phyloP scores from a whole-genome alignment of 2,113 vertebrate species.

The Trematocara marginatum region DNA sequence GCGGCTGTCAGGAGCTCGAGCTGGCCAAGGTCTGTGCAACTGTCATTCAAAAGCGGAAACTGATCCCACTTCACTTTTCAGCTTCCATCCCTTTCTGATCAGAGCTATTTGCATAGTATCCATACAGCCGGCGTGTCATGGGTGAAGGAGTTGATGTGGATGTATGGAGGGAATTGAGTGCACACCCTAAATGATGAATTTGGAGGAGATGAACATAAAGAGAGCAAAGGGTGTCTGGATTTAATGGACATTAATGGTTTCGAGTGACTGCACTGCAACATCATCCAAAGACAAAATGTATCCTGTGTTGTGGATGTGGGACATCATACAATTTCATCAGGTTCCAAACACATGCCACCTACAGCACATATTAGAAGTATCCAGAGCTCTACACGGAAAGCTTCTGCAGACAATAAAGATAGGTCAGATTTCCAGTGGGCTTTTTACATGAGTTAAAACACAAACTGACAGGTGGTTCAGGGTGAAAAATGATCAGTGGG shows the following conservation, averaged over 20 bases:
- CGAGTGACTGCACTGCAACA: neutral
- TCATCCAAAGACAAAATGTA: neutral
- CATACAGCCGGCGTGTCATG: neutral
- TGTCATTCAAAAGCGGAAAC: neutral
- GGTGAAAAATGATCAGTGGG: constrained; percentile 2
- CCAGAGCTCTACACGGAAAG: neutral
- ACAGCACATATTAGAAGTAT: neutral
- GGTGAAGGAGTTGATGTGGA: neutral
- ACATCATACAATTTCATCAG: neutral
- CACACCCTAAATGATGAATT: neutral
- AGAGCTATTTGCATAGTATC: neutral
- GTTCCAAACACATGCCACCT: neutral
- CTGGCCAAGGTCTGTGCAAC: neutral
- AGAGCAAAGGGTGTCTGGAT: neutral
- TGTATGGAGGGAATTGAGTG: neutral
- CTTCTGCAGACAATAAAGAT: constrained; percentile 6
- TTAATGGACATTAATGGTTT: neutral
- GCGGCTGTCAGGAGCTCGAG: constrained; percentile 21
- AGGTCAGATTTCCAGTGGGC: constrained; percentile 23
- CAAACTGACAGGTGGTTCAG: neutral
- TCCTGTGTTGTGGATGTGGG: neutral
- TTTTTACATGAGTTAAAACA: constrained; percentile 8
- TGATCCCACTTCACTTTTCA: neutral
- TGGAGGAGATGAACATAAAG: neutral
- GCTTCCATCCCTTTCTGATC: neutral